These are phyloP conservation scores for Crypturellus tataupa DNA, from an alignment of 2,797 vertebrate species.

Conservation along the genomic window DNA sequence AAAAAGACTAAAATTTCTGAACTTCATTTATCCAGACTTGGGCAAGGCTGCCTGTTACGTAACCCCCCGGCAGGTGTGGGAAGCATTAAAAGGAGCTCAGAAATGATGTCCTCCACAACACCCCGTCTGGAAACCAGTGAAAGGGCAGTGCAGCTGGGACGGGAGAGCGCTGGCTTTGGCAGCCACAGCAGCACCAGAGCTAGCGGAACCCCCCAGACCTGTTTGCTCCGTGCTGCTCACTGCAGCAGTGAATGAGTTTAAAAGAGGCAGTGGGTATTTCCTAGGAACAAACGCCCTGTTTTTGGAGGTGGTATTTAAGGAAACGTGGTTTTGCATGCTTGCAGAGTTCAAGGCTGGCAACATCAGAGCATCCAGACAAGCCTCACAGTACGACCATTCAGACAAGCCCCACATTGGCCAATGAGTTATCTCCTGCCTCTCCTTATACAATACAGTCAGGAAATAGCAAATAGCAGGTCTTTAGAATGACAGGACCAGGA, in stretches of 20 bases:
- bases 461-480: neutral
- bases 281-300: neutral
- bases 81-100: neutral
- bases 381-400: neutral
- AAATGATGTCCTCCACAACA: neutral
- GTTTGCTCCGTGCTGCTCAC: neutral
- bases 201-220: neutral
- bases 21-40: neutral
- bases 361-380: neutral
- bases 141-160: neutral
- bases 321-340: neutral
- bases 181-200: fast-evolving
- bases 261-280: neutral
- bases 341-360: neutral
- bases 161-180: fast-evolving
- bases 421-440: neutral
- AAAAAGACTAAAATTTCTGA: neutral
- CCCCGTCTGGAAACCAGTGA: neutral
- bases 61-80: neutral
- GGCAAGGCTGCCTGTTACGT: neutral
- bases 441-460: neutral
- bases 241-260: fast-evolving
- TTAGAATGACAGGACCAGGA: neutral
- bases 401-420: neutral
- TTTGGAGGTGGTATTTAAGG: neutral